These are phyloP conservation scores for Dasyornis broadbenti DNA, from an alignment of 2,113 vertebrate genomes.

Conservation along the genomic window DNA sequence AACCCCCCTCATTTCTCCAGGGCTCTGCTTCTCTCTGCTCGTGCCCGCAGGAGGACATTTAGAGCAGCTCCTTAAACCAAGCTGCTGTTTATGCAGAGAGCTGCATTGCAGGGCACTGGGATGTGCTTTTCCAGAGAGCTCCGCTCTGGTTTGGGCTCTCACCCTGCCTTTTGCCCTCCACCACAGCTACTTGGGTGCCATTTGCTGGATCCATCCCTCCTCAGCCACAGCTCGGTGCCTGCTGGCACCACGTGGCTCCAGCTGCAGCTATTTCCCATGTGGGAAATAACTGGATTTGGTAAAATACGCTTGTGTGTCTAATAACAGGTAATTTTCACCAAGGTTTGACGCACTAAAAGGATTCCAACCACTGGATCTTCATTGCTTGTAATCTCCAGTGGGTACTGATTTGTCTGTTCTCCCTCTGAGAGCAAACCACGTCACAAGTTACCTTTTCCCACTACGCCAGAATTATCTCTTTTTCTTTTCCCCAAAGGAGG, in stretches of 20 bases:
- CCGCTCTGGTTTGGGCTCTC: not conserved
- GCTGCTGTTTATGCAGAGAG: not conserved
- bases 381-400: not conserved
- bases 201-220: not conserved
- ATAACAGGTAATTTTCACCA: not conserved
- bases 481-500: not conserved
- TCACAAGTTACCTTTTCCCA: fast-evolving
- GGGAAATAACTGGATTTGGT: not conserved
- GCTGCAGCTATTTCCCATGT: not conserved
- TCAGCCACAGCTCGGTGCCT: not conserved
- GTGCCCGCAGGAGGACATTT: not conserved
- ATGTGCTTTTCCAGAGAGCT: not conserved
- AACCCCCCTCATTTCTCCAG: not conserved
- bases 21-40: not conserved
- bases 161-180: not conserved
- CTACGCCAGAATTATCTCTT: not conserved
- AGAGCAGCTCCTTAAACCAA: not conserved
- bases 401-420: not conserved
- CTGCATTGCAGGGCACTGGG: not conserved
- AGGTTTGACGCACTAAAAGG: not conserved
- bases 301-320: not conserved
- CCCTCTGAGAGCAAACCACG: not conserved
- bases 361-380: not conserved
- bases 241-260: not conserved
- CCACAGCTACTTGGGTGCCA: not conserved